phyloP scores from a whole-genome alignment of 1,140 invertebrate genomes.

The Scylla paramamosain region DNA sequence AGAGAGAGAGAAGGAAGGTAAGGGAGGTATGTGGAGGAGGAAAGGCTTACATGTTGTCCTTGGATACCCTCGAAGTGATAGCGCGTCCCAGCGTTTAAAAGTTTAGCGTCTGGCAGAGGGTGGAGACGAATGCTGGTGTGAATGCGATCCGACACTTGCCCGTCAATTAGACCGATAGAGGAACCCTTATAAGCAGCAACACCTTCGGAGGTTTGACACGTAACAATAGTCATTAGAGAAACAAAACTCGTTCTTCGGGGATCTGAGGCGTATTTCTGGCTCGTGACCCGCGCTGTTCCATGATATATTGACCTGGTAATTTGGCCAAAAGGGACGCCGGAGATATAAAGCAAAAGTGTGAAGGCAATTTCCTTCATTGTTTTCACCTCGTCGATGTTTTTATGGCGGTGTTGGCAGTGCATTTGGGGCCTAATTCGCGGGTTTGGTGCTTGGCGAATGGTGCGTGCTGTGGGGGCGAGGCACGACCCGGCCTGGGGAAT shows the following conservation, averaged over 20 bases:
- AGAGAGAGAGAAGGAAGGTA: background rate
- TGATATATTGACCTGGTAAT: conserved; percentile 56
- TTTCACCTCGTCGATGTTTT: conserved; percentile 38
- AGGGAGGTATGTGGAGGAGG: background rate
- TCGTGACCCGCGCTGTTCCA: conserved; percentile 27
- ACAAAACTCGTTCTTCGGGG: conserved; percentile 31
- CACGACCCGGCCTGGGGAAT: background rate
- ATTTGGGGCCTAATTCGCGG: conserved; percentile 39
- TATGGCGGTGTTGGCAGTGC: conserved; percentile 30
- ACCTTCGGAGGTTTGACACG: conserved; percentile 41
- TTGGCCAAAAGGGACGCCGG: background rate
- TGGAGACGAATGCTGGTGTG: conserved; percentile 6
- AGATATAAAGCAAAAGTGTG: conserved; percentile 50
- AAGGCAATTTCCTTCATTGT: conserved; percentile 51
- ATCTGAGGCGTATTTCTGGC: conserved; percentile 51
- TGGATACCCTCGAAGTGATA: background rate
- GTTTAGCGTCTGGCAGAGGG: background rate
- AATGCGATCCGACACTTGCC: conserved; percentile 36
- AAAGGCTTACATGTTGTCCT: background rate
- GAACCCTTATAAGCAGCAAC: conserved; percentile 42
- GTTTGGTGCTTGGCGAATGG: background rate
- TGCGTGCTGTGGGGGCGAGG: background rate
- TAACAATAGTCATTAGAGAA: conserved; percentile 54
- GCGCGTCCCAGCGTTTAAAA: background rate
- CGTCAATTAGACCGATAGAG: conserved; percentile 57